Evolutionary conservation across 2,113 vertebrate species (phyloP), one percentile per base, ranked within the genome.

Genomic region (Dolichallabes microphthalmus): DNA sequence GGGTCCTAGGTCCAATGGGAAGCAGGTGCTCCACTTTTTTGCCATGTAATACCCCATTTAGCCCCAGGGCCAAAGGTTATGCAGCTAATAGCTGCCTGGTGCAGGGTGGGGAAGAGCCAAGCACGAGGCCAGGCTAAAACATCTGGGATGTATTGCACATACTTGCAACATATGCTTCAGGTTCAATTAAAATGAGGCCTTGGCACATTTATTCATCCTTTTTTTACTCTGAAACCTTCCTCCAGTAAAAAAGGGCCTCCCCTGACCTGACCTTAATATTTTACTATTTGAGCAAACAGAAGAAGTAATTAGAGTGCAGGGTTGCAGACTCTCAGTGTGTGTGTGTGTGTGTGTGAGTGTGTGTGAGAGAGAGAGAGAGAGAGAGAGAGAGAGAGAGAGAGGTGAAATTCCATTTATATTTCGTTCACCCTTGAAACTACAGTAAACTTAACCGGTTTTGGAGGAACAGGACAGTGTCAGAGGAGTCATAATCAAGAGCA

Each of bases 121-220:
- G 92, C 95, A 95, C 93, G 91, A 90, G 92, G 93, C 93, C 91
- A 77, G 89, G 89, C 91, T 91, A 93, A 93, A 95, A 97, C 96
- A 97, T 97, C 97, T 98, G 96, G 96, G 95, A 95, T 85, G 87
- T 94, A 98, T 98, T 97, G 96, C 94, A 94, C 94, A 95, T 96
- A 95, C 96, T 96, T 96, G 96, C 95, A 96, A 96, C 95, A 96
- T 94, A 95, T 96, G 96, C 96, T 98, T 98, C 96, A 95, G 95
- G 95, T 98, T 98, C 96, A 98, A 97, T 97, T 96, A 97, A 97
- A 97, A 96, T 94, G 95, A 97, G 95, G 93, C 94, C 96, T 96
- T 97, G 96, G 96, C 96, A 96, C 95, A 95, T 97, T 97, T 98
- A 97, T 97, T 97, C 96, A 96, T 97, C 94, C 96, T 94, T 95